Base-by-base conservation (phyloP, 2,888 invertebrate species). In the Proisotoma minuta region DNA sequence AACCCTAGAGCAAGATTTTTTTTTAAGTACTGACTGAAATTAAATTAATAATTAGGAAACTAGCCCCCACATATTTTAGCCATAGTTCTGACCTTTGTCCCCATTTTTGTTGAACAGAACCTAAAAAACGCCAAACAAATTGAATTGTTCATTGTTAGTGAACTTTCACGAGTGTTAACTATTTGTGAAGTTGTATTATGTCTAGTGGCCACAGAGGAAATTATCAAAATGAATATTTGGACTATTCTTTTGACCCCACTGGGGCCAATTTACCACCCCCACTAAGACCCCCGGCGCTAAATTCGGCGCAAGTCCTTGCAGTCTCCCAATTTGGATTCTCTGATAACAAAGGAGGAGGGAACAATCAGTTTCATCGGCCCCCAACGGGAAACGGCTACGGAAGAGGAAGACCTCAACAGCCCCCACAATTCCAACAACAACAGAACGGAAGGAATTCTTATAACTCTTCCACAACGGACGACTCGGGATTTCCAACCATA, bases 181-280 rank as follows among this genome's bases (percentile, higher is more conserved):
- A 34, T 10, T 12, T 34, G 34, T 47, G 18, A 47, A n/a, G n/a
- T n/a, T n/a, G n/a, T 26, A 52, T 52, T 26, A 27, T 18, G 10
- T 10, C 28, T 52, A 28, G 24, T 4, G 52, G 23, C 3, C 29
- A 26, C 12, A 18, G 52, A n/a, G 47, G 47, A 18, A 20, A n/a
- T 20, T 60, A 51, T 22, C 20, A 43, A 43, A 40, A 29, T 22
- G 56, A 53, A 24, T 57, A 62, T 23, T 24, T 52, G 18, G 26
- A 40, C 27, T 60, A 65, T 26, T 53, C 56, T 12, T 65, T 65
- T 57, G 59, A 65, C 43, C 52, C 65, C 22, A 47, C 40, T 43
- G 49, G 27, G 8, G 18, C 28, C 8, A 8, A 43, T 10, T 12
- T 51, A 26, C 29, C 39, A 20, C 59, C 65, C 1, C 47, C 65